These are phyloP conservation scores for Molothrus ater DNA, from an alignment of 2,797 vertebrate species.

Conservation along the genomic window DNA sequence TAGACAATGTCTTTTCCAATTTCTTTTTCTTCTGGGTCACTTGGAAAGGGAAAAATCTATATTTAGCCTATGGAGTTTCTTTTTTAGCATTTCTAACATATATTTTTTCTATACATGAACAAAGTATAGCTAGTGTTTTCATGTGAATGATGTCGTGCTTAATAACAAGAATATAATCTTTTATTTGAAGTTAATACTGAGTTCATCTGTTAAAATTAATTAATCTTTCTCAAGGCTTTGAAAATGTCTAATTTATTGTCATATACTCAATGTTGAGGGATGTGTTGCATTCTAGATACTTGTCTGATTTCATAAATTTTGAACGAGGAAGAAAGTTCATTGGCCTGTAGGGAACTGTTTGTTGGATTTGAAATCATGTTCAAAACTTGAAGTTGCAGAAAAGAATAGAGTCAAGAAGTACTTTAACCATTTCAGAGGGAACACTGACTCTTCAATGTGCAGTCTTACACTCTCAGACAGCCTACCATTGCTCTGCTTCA, in stretches of 20 bases:
- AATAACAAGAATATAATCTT: neutral
- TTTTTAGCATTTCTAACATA: neutral
- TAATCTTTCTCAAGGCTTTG: neutral
- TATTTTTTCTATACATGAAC: neutral
- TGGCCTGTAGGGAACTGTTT: neutral
- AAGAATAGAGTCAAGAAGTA: neutral
- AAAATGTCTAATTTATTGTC: neutral
- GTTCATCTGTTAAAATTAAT: neutral
- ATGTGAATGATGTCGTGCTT: neutral
- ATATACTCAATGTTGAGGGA: neutral
- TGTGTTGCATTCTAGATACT: neutral
- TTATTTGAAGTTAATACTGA: neutral
- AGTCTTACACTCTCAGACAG: neutral
- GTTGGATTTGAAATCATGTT: neutral
- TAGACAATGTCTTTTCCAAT: neutral
- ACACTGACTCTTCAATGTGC: neutral
- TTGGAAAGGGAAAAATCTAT: neutral
- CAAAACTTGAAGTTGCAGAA: neutral
- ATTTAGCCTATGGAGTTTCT: neutral
- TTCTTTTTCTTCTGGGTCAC: neutral
- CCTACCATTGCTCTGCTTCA: neutral
- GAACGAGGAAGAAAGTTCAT: neutral
- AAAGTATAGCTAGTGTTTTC: neutral
- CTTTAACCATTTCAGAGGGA: neutral
- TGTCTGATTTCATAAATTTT: neutral